These are phyloP conservation scores for Uria aalge DNA, from an alignment of 2,113 vertebrate species.

Conservation along the genomic window DNA sequence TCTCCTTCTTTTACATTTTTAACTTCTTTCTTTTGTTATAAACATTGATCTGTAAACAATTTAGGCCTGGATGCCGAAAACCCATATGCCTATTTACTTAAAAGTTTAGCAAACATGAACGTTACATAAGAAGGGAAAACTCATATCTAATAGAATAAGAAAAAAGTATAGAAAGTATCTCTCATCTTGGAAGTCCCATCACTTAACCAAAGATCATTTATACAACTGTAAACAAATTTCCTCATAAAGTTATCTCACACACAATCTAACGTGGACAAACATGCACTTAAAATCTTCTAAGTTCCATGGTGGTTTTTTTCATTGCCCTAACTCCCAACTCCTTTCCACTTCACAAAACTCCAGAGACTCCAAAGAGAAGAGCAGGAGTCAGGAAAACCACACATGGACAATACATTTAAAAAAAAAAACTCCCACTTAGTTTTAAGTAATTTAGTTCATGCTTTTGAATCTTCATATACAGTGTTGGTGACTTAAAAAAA, in stretches of 20 bases:
- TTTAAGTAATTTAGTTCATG: not conserved
- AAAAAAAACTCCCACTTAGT: not conserved
- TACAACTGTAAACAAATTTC: not conserved
- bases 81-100: rapidly evolving
- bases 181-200: not conserved
- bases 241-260: not conserved
- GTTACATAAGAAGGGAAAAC: not conserved
- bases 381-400: not conserved
- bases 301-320: not conserved
- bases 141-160: not conserved
- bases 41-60: not conserved
- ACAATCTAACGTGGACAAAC: rapidly evolving
- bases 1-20: not conserved
- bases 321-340: not conserved
- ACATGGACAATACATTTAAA: not conserved
- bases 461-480: not conserved
- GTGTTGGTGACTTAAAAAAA: not conserved
- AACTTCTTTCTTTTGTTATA: not conserved
- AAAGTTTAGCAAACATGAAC: not conserved
- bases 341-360: not conserved
- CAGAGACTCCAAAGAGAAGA: not conserved
- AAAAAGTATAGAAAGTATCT: not conserved
- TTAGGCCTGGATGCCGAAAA: not conserved
- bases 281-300: not conserved
- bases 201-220: not conserved